Percentiles rank a stretch among this genome's conserved stretches.
Evolutionary conservation across 2,888 invertebrate genomes (phyloP).

Genomic region (Ochropleura leucogaster): DNA sequence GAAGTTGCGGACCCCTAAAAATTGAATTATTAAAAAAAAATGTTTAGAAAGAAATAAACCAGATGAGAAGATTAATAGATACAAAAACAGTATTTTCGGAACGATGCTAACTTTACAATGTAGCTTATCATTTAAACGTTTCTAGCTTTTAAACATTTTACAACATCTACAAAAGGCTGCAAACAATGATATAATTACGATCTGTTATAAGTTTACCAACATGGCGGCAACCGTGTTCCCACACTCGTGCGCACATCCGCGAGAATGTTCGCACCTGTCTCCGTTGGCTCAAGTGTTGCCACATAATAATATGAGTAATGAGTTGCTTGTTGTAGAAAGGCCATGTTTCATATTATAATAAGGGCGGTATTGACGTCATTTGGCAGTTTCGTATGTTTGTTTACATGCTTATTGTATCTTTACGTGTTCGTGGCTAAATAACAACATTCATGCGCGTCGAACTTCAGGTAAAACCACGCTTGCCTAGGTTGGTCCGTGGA

Average conservation of each 20-base stretch:
- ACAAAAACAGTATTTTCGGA: background rate
- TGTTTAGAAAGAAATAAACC: no score
- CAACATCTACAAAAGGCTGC: constrained; percentile 13
- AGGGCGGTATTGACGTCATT: background rate
- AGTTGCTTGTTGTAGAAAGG: constrained; percentile 5
- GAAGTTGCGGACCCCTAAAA: no score
- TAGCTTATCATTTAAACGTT: no score
- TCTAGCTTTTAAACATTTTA: background rate
- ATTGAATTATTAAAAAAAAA: no score
- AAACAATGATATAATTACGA: constrained; percentile 17
- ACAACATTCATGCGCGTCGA: no score
- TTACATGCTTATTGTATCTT: background rate
- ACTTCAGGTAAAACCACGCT: no score
- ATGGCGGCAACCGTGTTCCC: constrained; percentile 38
- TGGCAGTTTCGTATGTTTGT: background rate
- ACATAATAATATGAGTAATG: constrained; percentile 9
- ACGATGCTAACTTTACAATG: no score
- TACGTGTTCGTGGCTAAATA: no score
- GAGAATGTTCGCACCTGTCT: constrained; percentile 38
- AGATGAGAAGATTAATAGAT: no score
- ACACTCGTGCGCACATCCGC: constrained; percentile 37
- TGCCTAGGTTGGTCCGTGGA: no score
- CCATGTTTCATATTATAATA: background rate
- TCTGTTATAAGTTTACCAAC: constrained; percentile 2
- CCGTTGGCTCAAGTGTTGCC: constrained; percentile 20